Percentiles rank a stretch among this genome's conserved stretches.
Conservation (phyloP, 2,888 invertebrate genomes). For the Temnothorax ravouxi region DNA sequence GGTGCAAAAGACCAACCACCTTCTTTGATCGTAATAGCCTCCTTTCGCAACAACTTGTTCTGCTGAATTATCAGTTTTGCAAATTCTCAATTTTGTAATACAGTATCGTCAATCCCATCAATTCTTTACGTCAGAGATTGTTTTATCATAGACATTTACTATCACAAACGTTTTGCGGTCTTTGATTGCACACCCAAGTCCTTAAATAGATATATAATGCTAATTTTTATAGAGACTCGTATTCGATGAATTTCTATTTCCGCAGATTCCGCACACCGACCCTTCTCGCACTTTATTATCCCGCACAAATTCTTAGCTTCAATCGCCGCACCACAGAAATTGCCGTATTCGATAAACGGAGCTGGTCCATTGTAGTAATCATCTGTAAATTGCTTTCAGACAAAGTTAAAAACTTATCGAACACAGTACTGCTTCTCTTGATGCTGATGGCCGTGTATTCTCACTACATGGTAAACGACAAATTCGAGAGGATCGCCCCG, state of each 20-base stretch:
- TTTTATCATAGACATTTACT: constrained; percentile 1
- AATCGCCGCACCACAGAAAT: neutral
- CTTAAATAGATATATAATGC: neutral
- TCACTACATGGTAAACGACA: constrained; percentile 96
- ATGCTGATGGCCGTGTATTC: constrained; percentile 97
- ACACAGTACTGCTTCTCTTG: constrained; percentile 93
- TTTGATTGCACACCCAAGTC: neutral
- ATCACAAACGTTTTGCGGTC: neutral
- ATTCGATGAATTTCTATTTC: constrained; percentile 50
- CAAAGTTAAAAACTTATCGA: constrained; percentile 96
- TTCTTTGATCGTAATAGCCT: neutral
- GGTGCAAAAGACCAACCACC: constrained; percentile 84
- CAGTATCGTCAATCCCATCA: neutral
- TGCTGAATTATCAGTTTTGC: neutral
- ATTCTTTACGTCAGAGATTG: neutral
- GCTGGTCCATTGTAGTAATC: constrained; percentile 12
- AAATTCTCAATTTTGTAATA: neutral
- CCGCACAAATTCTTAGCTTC: neutral
- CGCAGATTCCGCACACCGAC: neutral
- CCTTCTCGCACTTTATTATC: neutral
- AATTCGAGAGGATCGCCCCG: constrained; percentile 96
- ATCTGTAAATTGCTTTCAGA: constrained; percentile 88
- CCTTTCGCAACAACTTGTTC: neutral
- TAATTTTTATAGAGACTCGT: neutral
- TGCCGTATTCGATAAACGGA: neutral